phyloP scores from a whole-genome alignment of 2,888 invertebrate species.

The Mechanitis messenoides region DNA sequence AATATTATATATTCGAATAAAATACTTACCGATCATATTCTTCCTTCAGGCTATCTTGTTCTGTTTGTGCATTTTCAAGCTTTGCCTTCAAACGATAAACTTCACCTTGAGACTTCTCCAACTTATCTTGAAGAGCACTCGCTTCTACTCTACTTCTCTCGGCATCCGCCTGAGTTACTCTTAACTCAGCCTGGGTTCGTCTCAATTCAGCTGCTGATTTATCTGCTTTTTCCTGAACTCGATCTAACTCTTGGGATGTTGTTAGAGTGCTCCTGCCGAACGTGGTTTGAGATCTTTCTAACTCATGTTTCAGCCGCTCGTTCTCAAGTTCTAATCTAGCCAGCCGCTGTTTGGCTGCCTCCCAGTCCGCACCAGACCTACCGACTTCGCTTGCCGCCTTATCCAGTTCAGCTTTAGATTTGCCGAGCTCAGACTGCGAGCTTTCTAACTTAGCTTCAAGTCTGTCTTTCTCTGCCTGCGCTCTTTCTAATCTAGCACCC shows the following conservation, averaged over 20 bases:
- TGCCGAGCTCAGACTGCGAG: slow-evolving; percentile 94
- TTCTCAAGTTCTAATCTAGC: slow-evolving; percentile 93
- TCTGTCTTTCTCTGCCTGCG: slow-evolving; percentile 92
- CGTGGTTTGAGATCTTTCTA: slow-evolving; percentile 89
- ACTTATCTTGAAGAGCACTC: slow-evolving; percentile 90
- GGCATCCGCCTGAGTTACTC: slow-evolving; percentile 94
- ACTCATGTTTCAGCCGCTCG: slow-evolving; percentile 89
- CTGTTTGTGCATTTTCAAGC: slow-evolving; percentile 95
- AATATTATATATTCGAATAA: background rate
- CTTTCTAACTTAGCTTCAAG: slow-evolving; percentile 93
- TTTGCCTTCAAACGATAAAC: slow-evolving; percentile 95
- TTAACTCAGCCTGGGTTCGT: slow-evolving; percentile 90
- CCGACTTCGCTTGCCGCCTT: slow-evolving; percentile 94
- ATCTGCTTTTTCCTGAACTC: slow-evolving; percentile 90
- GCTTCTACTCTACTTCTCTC: slow-evolving; percentile 91
- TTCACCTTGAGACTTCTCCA: slow-evolving; percentile 96
- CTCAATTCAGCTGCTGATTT: slow-evolving; percentile 89
- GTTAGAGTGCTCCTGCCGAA: slow-evolving; percentile 89
- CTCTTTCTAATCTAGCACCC: slow-evolving; percentile 90
- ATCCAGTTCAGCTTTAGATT: slow-evolving; percentile 95
- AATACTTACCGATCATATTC: slow-evolving; percentile 85
- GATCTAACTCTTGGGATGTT: slow-evolving; percentile 88
- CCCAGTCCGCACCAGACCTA: slow-evolving; percentile 92
- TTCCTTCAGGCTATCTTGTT: slow-evolving; percentile 94
- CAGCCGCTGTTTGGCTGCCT: slow-evolving; percentile 87